phyloP scores from a whole-genome alignment of 1,140 invertebrate genomes.

The Cotesia chilonis region DNA sequence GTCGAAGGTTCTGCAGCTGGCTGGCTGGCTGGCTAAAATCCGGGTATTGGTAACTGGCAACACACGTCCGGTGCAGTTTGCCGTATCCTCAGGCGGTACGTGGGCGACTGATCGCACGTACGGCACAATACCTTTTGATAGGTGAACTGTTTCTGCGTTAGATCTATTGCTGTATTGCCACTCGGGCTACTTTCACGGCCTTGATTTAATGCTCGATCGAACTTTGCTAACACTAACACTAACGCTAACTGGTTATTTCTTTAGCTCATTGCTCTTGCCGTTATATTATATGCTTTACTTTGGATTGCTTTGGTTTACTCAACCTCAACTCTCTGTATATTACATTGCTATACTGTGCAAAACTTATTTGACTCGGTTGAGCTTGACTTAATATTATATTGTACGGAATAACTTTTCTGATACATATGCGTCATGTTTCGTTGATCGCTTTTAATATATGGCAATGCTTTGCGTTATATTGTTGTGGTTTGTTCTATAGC shows the following conservation, averaged over 20 bases:
- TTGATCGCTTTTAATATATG: no score
- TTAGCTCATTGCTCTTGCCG: conserved; percentile 4
- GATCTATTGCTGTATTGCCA: conserved; percentile 29
- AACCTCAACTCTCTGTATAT: no score
- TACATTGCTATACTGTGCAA: no score
- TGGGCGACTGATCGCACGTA: conserved; percentile 34
- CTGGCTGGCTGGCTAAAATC: background rate
- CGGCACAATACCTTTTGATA: conserved; percentile 19
- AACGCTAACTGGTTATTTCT: background rate
- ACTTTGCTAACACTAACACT: background rate
- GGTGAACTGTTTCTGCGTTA: conserved; percentile 29
- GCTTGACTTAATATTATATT: no score
- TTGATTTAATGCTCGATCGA: conserved; percentile 43
- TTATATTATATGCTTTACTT: conserved; percentile 7
- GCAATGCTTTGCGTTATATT: no score
- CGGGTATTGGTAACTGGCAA: background rate
- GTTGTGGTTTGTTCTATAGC: no score
- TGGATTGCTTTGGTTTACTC: no score
- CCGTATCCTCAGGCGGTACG: conserved; percentile 17
- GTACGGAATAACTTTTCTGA: no score
- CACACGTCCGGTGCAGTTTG: conserved; percentile 22
- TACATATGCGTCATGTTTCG: no score
- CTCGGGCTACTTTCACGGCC: conserved; percentile 41
- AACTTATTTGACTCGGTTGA: no score
- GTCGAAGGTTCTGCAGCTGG: background rate